Evolutionary conservation across 2,797 vertebrate species (phyloP), one percentile per base, ranked within the genome.

Genomic region (Eulemur mongoz): DNA sequence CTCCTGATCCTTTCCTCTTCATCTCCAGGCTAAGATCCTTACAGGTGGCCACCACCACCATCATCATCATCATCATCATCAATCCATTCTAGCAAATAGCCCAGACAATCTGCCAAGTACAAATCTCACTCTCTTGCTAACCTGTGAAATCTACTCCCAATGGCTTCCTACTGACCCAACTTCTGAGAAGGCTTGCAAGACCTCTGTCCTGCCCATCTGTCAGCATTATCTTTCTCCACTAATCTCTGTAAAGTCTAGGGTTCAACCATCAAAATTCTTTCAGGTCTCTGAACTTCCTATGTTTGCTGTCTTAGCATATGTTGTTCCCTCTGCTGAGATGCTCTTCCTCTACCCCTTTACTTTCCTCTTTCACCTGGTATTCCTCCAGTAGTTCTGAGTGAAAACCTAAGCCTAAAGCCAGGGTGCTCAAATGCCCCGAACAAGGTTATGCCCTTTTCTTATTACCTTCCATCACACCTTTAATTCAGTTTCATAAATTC

Each of bases 401-500:
- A 48, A 61, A 88, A 80, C 40, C 27, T 54, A 38, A 50, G 27
- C 79, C 57, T 83, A 57, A 75, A 63, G 30, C 18, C 20, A 45
- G 22, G 13, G 32, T 90, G 6, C 25, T 40, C 22, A 67, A 91
- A 92, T 54, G 20, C 38, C 23, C 25, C 54, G 35, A 63, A 52
- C 23, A 32, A 65, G 48, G 54, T 63, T 48, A 59, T 4, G 8
- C 9, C 52, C 14, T 18, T 18, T 85, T 43, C 78, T 84, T 61
- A 73, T 43, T 90, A 70, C 13, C 48, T 89, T 18, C 13, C 22
- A n/a, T 85, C 67, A 91, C 5, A 63, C 20, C 30, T 88, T 94
- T 57, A 75, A 86, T 87, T 54, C 48, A 38, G 15, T 80, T 95
- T 89, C 43, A 40, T 94, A 89, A 72, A 54, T 48, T 91, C 22